phyloP scores from a whole-genome alignment of 2,888 invertebrate species.

The Lucinisca nassula region DNA sequence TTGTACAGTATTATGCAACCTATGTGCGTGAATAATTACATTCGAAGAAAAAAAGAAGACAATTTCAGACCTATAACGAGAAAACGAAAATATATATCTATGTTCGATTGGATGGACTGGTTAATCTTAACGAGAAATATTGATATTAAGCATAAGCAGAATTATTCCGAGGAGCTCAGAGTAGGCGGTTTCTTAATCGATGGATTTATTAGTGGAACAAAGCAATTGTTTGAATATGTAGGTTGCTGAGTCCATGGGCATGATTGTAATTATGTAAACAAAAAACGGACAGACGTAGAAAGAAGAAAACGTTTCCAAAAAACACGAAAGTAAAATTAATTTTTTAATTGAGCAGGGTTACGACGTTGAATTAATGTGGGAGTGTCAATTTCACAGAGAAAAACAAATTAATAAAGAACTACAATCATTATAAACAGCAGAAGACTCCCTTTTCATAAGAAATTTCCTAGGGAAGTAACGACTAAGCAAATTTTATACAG shows the following conservation, averaged over 20 bases:
- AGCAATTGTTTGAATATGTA: not conserved
- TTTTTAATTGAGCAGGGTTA: not conserved
- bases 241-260: not conserved
- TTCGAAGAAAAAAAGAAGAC: conserved; percentile 18
- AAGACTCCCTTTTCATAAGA: not conserved
- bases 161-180: not conserved
- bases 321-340: not conserved
- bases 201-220: not conserved
- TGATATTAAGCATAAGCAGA: not conserved
- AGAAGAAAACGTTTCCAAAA: not conserved
- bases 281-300: not conserved
- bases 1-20: not conserved
- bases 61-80: conserved; percentile 36
- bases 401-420: not conserved
- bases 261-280: not conserved
- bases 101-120: conserved; percentile 47
- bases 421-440: not conserved
- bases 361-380: not conserved
- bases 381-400: not conserved
- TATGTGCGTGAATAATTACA: conserved; percentile 44
- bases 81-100: not conserved
- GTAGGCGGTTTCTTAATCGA: not conserved
- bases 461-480: not conserved
- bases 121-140: conserved; percentile 18
- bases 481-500: not conserved